Evolutionary conservation across 2,113 vertebrate genomes (phyloP).

Genomic region (Alaudala cheleensis): DNA sequence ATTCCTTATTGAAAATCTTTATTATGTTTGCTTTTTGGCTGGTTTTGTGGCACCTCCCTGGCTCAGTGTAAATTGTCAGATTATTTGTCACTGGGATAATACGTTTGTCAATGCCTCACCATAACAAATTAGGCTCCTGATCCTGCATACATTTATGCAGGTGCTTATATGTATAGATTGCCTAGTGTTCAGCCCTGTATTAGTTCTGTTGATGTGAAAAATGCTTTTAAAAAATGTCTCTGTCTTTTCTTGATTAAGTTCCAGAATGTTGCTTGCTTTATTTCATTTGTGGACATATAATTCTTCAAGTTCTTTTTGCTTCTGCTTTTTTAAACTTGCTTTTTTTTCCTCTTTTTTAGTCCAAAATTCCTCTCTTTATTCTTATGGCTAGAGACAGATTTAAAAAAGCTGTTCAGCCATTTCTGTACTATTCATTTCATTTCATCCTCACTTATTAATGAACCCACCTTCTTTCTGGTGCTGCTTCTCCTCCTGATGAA

Average conservation of each 20-base stretch:
- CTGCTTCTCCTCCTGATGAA: slow-evolving; percentile 30
- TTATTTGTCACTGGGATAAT: slow-evolving; percentile 44
- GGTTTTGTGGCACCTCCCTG: slow-evolving; percentile 13
- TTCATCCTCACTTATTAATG: slow-evolving; percentile 65
- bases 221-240: not conserved
- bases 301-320: not conserved
- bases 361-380: not conserved
- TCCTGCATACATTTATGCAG: slow-evolving; percentile 37
- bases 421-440: slow-evolving; percentile 49
- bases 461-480: slow-evolving; percentile 53
- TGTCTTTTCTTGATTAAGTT: slow-evolving; percentile 26
- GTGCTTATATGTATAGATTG: slow-evolving; percentile 24
- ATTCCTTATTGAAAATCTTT: slow-evolving; percentile 43
- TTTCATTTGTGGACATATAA: not conserved
- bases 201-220: not conserved
- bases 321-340: not conserved
- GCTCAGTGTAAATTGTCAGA: slow-evolving; percentile 27
- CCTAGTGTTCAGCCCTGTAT: not conserved
- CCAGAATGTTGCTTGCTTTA: not conserved
- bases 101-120: slow-evolving; percentile 35
- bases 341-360: not conserved
- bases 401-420: slow-evolving; percentile 26
- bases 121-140: slow-evolving; percentile 38
- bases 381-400: slow-evolving; percentile 4
- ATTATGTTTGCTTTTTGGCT: slow-evolving; percentile 6